phyloP scores from a whole-genome alignment of 2,888 invertebrate species.

The Coleophora deauratella region DNA sequence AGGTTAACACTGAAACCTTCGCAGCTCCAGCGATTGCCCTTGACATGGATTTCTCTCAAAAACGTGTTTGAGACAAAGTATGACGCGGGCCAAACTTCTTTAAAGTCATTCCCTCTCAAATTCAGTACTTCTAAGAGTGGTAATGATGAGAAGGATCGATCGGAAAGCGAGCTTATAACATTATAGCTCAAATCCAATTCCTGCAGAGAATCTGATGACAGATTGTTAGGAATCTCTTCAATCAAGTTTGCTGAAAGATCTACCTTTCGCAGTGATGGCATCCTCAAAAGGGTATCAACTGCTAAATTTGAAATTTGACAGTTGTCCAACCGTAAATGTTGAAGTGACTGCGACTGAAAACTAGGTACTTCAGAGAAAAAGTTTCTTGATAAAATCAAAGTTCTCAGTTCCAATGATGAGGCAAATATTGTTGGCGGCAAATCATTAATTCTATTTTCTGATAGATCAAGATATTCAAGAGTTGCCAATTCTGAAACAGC shows the following conservation, averaged over 20 bases:
- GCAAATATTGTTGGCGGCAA: conserved; percentile 73
- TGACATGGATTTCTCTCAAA: conserved; percentile 74
- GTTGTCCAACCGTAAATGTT: conserved; percentile 73
- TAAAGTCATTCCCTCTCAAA: conserved; percentile 82
- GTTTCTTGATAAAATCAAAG: conserved; percentile 78
- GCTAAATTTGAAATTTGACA: conserved; percentile 76
- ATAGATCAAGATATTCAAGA: conserved; percentile 77
- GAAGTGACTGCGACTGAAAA: conserved; percentile 73
- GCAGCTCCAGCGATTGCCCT: conserved; percentile 86
- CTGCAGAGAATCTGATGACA: conserved; percentile 75
- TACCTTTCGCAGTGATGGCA: conserved; percentile 74
- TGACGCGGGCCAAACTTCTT: conserved; percentile 74
- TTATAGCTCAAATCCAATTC: conserved; percentile 75
- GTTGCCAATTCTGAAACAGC: conserved; percentile 74
- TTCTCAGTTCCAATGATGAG: conserved; percentile 69
- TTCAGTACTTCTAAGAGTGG: conserved; percentile 77
- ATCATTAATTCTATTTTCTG: conserved; percentile 77
- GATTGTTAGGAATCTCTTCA: conserved; percentile 71
- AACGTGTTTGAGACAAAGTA: conserved; percentile 76
- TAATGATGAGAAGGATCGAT: conserved; percentile 76
- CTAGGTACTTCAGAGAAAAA: conserved; percentile 74
- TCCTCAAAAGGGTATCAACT: conserved; percentile 59
- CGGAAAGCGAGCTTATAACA: conserved; percentile 74
- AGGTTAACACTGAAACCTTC: conserved; percentile 76
- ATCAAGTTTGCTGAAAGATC: conserved; percentile 80